Conservation (phyloP, 1,140 invertebrate genomes). For the Conus betulinus region DNA sequence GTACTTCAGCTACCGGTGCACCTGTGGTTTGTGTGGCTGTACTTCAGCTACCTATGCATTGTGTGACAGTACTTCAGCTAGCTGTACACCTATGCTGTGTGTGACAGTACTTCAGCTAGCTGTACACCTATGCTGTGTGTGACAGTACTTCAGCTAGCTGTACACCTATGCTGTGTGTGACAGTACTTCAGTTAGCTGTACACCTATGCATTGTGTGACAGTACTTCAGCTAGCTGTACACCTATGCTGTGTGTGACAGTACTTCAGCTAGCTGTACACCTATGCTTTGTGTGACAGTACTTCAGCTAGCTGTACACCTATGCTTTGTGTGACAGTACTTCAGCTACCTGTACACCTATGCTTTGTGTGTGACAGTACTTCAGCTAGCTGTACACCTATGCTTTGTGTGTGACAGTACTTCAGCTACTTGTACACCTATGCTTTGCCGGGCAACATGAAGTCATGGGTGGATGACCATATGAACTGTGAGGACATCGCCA, state of each 20-base stretch:
- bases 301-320: not conserved
- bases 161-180: not conserved
- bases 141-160: no score
- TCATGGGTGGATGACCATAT: constrained; percentile 99
- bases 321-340: not conserved
- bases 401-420: constrained; percentile 84
- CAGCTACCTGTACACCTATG: not conserved
- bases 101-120: no score
- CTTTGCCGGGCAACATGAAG: constrained; percentile 92
- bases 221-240: constrained; percentile 96
- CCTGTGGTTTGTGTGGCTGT: constrained; percentile 89
- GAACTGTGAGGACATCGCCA: constrained; percentile 99
- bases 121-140: constrained; percentile 70
- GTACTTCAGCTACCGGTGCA: constrained; percentile 96
- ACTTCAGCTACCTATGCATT: no score
- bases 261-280: no score
- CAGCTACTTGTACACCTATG: constrained; percentile 94
- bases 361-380: not conserved
- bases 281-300: not conserved
- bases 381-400: not conserved
- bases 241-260: constrained; percentile 90
- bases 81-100: no score
- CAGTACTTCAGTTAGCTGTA: not conserved
- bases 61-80: no score
- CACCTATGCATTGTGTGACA: constrained; percentile 59